phyloP scores from a whole-genome alignment of 2,797 vertebrate genomes.

The Coracias cyanogaster region DNA sequence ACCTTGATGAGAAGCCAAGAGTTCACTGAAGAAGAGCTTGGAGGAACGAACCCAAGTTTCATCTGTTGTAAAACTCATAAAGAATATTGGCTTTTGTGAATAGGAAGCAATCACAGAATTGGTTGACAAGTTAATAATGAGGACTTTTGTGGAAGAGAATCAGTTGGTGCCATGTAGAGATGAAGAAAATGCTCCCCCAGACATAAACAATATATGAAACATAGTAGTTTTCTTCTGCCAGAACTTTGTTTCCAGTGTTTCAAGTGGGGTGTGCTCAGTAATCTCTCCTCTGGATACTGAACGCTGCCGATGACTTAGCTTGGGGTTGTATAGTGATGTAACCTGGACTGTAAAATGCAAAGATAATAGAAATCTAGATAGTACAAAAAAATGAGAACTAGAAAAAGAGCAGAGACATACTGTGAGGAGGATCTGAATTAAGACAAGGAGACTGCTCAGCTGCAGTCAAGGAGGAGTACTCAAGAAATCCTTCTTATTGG shows the following conservation, averaged over 20 bases:
- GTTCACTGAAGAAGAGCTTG: neutral
- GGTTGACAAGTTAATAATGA: neutral
- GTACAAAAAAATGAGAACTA: neutral
- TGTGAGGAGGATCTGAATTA: neutral
- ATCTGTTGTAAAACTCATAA: neutral
- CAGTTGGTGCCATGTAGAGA: accelerated
- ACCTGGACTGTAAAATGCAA: neutral
- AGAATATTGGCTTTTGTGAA: neutral
- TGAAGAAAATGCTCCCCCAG: neutral
- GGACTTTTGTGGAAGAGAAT: neutral
- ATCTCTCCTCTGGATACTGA: neutral
- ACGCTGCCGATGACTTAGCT: neutral
- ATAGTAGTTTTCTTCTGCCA: neutral
- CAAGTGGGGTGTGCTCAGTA: neutral
- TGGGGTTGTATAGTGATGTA: neutral
- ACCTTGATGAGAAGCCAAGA: neutral
- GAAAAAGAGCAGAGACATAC: neutral
- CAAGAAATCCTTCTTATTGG: neutral
- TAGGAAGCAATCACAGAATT: neutral
- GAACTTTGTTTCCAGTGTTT: neutral
- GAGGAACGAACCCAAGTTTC: neutral
- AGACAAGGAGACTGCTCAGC: neutral
- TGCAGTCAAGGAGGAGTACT: neutral
- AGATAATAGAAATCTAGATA: neutral
- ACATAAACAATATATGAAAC: neutral